phyloP scores from a whole-genome alignment of 2,113 vertebrate genomes.

The Serinus canaria region DNA sequence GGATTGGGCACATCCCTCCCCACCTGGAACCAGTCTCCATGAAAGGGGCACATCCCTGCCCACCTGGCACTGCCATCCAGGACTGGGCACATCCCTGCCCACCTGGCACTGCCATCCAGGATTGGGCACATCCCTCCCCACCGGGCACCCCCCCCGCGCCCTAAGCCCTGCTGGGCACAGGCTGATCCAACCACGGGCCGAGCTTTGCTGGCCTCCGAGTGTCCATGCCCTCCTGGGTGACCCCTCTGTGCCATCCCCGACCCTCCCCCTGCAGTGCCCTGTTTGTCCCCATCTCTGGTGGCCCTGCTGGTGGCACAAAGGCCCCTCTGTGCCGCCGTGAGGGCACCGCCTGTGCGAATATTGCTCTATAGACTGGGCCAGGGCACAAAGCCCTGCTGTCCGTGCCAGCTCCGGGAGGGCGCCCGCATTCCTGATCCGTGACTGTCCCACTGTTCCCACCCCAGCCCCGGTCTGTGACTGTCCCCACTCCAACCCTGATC shows the following conservation, averaged over 20 bases:
- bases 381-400: not conserved
- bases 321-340: not conserved
- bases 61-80: too few species aligned
- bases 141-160: not conserved
- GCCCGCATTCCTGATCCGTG: not conserved
- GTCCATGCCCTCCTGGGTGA: accelerated
- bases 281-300: not conserved
- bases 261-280: not conserved
- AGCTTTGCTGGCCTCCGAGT: accelerated
- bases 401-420: not conserved
- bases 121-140: too few species aligned
- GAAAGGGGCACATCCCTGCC: too few species aligned
- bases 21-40: too few species aligned
- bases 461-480: too few species aligned
- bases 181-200: not conserved
- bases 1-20: not conserved
- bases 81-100: too few species aligned
- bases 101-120: too few species aligned
- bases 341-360: not conserved
- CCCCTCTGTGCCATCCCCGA: not conserved
- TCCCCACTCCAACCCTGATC: too few species aligned
- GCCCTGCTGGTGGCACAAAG: not conserved
- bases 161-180: accelerated
- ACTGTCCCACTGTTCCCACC: not conserved
- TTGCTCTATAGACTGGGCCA: not conserved